Percentiles rank a stretch among this genome's conserved stretches.
These are phyloP conservation scores for Eulemur rubriventer DNA, from an alignment of 2,797 vertebrate species.

Conservation along the genomic window DNA sequence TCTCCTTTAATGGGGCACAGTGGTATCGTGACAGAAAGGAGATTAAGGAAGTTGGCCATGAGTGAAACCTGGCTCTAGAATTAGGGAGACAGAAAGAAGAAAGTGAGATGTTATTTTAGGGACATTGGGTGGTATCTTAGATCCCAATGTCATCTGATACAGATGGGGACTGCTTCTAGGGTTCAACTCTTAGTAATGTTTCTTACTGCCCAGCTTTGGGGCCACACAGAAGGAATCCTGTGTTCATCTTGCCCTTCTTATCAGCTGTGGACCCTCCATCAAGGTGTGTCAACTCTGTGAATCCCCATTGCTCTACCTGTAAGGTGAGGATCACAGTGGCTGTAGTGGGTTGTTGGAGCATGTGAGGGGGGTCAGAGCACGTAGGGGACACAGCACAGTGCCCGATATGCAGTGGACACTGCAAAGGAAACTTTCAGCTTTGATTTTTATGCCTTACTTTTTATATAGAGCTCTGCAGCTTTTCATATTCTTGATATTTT, in stretches of 20 bases:
- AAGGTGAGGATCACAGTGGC: accelerated
- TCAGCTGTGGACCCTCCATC: not conserved
- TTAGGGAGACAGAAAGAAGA: not conserved
- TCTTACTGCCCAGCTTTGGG: not conserved
- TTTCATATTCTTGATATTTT: not conserved
- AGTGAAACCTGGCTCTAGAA: not conserved
- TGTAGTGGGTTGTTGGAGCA: too few relatives aligned
- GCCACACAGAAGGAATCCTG: not conserved
- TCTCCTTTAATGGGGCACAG: not conserved
- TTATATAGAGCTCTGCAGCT: not conserved
- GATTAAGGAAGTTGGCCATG: not conserved
- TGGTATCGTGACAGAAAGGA: not conserved
- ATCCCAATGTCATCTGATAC: too few relatives aligned
- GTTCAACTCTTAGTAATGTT: accelerated
- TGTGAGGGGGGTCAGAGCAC: accelerated
- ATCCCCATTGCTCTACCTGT: accelerated
- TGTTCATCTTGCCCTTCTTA: not conserved
- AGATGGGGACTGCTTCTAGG: not conserved
- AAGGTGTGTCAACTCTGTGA: not conserved
- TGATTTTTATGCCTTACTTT: not conserved
- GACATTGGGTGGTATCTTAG: not conserved
- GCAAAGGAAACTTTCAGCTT: not conserved
- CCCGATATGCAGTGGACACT: accelerated
- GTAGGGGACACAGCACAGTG: accelerated
- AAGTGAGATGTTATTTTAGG: not conserved